Evolutionary conservation across 2,797 vertebrate species (phyloP), one percentile per base, ranked within the genome.

Genomic region (Enteromius radiatus): DNA sequence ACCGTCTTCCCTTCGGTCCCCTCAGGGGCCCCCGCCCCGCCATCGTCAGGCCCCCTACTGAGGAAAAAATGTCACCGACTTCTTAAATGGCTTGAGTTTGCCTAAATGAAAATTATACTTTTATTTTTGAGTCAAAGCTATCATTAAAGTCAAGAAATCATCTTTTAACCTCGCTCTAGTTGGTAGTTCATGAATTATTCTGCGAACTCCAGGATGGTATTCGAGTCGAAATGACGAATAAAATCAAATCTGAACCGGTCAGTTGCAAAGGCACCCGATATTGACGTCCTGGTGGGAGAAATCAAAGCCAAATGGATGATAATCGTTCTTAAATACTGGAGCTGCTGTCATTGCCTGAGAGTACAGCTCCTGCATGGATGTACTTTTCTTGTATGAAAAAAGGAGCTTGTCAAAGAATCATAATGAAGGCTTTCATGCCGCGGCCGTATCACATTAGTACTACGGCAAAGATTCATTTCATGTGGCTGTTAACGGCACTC

Each of bases 331-430:
- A 41, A 75, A 65, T 75, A 21, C 59, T 64, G 0, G 14, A 65
- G 45, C 45, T 33, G 52, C 67, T 80, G 41, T 71, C 49, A n/a
- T 33, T 61, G 78, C 67, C 65, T 31, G 77, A 38, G 33, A 79
- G 47, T 2, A 79, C 49, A 69, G 47, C 49, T 43, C 23, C 26
- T 68, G n/a, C 8, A 49, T 10, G 11, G 38, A 84, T 83, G 56
- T 86, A 69, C 86, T 89, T 90, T 90, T 90, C 89, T 93, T 93
- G 80, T 84, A 89, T 89, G 88, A 90, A 91, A 89, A 92, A 90
- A 89, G 84, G 85, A 88, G 54, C 52, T 88, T 87, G 88, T 84
- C 82, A 43, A 26, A 65, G 69, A 21, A 65, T 74, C 73, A 74
- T 64, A 81, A 65, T 63, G 43, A 81, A 81, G 59, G 54, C 54